These are phyloP conservation scores for Aricia agestis DNA, from an alignment of 1,140 invertebrate genomes.

Conservation along the genomic window DNA sequence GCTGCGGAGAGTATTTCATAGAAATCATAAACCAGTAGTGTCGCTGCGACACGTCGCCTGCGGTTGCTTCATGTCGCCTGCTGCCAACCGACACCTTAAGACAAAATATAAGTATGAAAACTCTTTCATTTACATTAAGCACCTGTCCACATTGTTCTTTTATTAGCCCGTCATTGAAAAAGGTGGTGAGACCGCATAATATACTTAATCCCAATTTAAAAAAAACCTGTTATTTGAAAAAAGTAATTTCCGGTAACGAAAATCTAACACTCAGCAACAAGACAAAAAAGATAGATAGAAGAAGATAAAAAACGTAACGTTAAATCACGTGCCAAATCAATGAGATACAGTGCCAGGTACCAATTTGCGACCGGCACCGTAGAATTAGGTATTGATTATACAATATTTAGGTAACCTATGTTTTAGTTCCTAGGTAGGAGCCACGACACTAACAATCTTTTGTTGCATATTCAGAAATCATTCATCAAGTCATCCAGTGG, in stretches of 20 bases:
- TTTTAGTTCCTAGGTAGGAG: background rate
- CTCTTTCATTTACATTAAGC: too few relatives aligned
- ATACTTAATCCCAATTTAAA: too few relatives aligned
- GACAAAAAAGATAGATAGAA: background rate
- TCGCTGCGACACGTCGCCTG: too few relatives aligned
- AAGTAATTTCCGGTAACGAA: background rate
- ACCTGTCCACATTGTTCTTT: too few relatives aligned
- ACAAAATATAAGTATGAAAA: too few relatives aligned
- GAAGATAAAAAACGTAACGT: background rate
- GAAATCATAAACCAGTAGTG: too few relatives aligned
- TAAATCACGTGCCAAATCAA: background rate
- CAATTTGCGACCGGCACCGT: background rate
- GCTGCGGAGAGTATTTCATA: too few relatives aligned
- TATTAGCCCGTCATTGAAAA: too few relatives aligned
- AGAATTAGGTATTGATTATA: background rate
- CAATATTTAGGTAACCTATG: background rate
- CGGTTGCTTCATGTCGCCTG: too few relatives aligned
- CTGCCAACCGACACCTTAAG: too few relatives aligned
- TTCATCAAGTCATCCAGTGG: constrained; percentile 63
- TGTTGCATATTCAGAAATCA: constrained; percentile 49
- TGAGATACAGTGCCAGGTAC: background rate
- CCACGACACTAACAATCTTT: background rate
- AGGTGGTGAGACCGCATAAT: too few relatives aligned
- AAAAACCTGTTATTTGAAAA: background rate
- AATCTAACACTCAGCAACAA: background rate